These are phyloP conservation scores for Spisula subtruncata DNA, from an alignment of 2,888 invertebrate genomes.

Conservation along the genomic window DNA sequence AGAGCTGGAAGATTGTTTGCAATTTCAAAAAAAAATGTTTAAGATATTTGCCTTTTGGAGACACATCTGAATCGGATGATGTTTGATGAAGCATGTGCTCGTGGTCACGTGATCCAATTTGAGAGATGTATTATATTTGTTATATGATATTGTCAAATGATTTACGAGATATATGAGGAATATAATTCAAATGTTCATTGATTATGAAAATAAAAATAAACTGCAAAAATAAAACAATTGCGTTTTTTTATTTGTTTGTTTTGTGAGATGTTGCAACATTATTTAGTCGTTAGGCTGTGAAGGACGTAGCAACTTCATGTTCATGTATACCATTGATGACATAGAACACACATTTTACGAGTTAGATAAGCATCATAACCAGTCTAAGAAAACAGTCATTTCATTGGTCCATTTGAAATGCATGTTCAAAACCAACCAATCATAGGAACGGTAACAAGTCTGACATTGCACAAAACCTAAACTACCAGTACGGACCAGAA, in stretches of 20 bases:
- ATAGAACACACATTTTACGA: too few species aligned
- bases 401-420: too few species aligned
- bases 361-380: too few species aligned
- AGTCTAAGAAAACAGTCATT: too few species aligned
- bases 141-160: background rate
- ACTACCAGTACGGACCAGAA: too few species aligned
- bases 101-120: background rate
- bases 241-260: background rate
- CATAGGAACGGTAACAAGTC: too few species aligned
- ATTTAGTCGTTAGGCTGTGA: too few species aligned
- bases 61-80: background rate
- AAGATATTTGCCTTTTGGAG: background rate
- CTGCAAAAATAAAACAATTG: background rate
- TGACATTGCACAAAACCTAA: too few species aligned
- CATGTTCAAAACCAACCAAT: too few species aligned
- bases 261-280: too few species aligned
- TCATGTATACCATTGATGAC: too few species aligned
- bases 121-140: slow-evolving; percentile 1
- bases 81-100: background rate
- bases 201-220: slow-evolving; percentile 7
- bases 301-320: too few species aligned
- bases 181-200: background rate
- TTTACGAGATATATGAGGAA: background rate
- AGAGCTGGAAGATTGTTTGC: background rate
- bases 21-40: background rate